These are phyloP conservation scores for Lamprologus ornatipinnis DNA, from an alignment of 2,113 vertebrate genomes.

Conservation along the genomic window DNA sequence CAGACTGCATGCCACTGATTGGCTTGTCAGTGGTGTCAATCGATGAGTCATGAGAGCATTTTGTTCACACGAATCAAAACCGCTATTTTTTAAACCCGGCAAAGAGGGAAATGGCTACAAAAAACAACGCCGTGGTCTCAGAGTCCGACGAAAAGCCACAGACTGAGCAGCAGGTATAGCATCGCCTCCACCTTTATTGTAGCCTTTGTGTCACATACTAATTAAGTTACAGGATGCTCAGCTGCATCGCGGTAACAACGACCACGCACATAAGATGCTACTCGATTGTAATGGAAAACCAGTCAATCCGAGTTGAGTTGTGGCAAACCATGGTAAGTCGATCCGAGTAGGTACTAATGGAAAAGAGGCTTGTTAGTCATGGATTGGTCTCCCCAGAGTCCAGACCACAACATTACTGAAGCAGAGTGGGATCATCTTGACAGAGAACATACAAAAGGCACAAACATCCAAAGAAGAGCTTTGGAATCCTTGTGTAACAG, in stretches of 20 bases:
- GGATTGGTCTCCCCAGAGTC: background rate
- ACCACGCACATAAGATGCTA: background rate
- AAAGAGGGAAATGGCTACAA: background rate
- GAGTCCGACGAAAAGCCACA: background rate
- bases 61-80: background rate
- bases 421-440: background rate
- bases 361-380: background rate
- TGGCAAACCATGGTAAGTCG: background rate
- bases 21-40: background rate
- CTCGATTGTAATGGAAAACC: background rate
- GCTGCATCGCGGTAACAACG: rapidly evolving
- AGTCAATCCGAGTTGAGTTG: background rate
- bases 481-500: rapidly evolving
- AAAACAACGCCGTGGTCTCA: background rate
- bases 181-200: rapidly evolving
- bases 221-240: rapidly evolving
- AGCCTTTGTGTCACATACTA: background rate
- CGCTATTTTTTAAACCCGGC: rapidly evolving
- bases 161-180: background rate
- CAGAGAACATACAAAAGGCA: background rate
- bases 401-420: background rate
- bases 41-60: background rate
- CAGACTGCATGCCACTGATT: background rate
- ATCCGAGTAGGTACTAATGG: background rate
- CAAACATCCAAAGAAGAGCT: background rate